A percentile compares a stretch with the other conserved stretches of the same genome.
phyloP scores from a whole-genome alignment of 92 coral and sea anemone species.

The Palythoa heliodiscus region DNA sequence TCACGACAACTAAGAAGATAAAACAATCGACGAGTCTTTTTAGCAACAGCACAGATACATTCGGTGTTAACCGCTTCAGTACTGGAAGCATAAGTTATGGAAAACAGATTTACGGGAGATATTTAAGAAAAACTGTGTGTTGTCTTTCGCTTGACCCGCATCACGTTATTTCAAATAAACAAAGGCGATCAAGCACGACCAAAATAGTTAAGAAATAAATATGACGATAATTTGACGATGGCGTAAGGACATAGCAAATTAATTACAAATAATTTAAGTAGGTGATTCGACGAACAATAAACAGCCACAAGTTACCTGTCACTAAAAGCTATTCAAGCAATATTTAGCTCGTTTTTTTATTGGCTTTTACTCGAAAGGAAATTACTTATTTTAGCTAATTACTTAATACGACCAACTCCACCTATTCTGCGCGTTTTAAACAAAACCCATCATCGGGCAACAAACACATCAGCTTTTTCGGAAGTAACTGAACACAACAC shows the following conservation, averaged over 20 bases:
- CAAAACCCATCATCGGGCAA: no score
- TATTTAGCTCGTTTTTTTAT: no score
- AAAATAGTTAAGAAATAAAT: constrained; percentile 3
- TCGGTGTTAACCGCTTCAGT: constrained; percentile 8
- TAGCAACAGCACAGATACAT: constrained; percentile 38
- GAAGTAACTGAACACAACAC: no score
- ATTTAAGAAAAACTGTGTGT: neutral
- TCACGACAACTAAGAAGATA: constrained; percentile 52
- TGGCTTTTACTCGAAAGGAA: neutral
- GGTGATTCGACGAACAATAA: constrained; percentile 21
- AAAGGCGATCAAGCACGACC: constrained; percentile 28
- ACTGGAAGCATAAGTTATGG: neutral
- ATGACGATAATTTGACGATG: constrained; percentile 15
- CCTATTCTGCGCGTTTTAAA: no score
- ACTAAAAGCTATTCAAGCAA: neutral
- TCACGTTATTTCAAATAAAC: constrained; percentile 9
- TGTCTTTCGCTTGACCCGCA: neutral
- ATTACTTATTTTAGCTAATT: no score
- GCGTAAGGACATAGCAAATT: constrained; percentile 34
- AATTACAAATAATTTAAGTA: constrained; percentile 15
- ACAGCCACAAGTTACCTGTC: constrained; percentile 26
- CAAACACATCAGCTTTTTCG: no score
- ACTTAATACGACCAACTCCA: no score
- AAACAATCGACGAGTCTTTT: constrained; percentile 71
- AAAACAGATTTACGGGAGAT: neutral